These are phyloP conservation scores for Rallus crepitans DNA, from an alignment of 2,797 vertebrate species.

Conservation along the genomic window DNA sequence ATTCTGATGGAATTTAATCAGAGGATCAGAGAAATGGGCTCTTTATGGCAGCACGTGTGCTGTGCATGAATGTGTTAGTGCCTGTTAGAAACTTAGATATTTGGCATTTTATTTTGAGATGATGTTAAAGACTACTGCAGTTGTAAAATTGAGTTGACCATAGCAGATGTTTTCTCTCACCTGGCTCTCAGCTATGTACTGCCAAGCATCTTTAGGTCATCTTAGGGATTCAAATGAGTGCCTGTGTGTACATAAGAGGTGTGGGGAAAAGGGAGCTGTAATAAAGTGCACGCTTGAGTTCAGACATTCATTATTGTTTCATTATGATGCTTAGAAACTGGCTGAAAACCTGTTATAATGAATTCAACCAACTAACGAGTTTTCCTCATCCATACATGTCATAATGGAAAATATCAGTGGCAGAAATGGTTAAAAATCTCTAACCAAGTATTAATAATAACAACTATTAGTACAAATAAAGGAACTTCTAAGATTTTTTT, in stretches of 20 bases:
- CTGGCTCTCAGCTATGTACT: neutral
- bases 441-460: neutral
- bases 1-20: neutral
- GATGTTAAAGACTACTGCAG: neutral
- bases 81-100: neutral
- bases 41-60: neutral
- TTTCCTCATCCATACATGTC: neutral
- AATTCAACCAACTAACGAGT: neutral
- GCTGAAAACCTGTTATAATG: neutral
- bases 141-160: neutral
- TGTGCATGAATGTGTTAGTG: neutral
- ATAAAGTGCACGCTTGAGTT: fast-evolving
- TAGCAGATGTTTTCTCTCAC: neutral
- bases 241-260: neutral
- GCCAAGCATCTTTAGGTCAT: neutral
- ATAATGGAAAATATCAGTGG: neutral
- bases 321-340: neutral
- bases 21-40: neutral
- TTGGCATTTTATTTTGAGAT: neutral
- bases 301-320: neutral
- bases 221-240: neutral
- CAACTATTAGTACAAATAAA: neutral
- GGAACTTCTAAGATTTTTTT: neutral
- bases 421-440: neutral
- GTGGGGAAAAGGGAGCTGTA: neutral